Percentiles rank a stretch among this genome's conserved stretches.
Evolutionary conservation across 1,140 invertebrate species (phyloP).

Genomic region (Charaxes varanes): DNA sequence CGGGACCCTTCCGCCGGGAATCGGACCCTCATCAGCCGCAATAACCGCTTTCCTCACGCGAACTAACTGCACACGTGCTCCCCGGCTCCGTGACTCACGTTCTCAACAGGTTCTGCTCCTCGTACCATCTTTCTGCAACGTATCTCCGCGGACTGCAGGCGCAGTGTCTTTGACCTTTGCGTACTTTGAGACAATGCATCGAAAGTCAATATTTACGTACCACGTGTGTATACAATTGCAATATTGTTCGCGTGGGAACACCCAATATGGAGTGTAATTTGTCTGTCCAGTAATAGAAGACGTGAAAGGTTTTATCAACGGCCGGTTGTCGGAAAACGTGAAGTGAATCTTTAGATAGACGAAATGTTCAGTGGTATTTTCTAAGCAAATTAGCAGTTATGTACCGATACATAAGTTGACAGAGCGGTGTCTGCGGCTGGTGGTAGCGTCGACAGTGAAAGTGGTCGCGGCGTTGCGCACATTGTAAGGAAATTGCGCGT

Average conservation of each 20-base stretch:
- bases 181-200: constrained; percentile 19
- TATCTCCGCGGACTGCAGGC: constrained; percentile 11
- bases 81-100: constrained; percentile 29
- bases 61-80: constrained; percentile 38
- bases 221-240: constrained; percentile 18
- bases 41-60: constrained; percentile 41
- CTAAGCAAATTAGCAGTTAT: background rate
- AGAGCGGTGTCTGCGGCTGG: constrained; percentile 21
- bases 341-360: background rate
- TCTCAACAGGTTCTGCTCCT: constrained; percentile 40
- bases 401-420: constrained; percentile 6
- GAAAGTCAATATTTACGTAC: constrained; percentile 24
- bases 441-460: constrained; percentile 51
- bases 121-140: constrained; percentile 10
- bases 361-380: background rate
- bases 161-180: constrained; percentile 33
- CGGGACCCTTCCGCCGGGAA: constrained; percentile 64
- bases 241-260: constrained; percentile 17
- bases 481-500: constrained; percentile 14
- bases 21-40: constrained; percentile 44
- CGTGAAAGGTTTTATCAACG: constrained; percentile 3
- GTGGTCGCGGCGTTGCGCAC: constrained; percentile 39
- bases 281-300: constrained; percentile 2
- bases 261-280: background rate
- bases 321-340: background rate